Evolutionary conservation across 2,888 invertebrate species (phyloP).

Genomic region (Ceramica pisi): DNA sequence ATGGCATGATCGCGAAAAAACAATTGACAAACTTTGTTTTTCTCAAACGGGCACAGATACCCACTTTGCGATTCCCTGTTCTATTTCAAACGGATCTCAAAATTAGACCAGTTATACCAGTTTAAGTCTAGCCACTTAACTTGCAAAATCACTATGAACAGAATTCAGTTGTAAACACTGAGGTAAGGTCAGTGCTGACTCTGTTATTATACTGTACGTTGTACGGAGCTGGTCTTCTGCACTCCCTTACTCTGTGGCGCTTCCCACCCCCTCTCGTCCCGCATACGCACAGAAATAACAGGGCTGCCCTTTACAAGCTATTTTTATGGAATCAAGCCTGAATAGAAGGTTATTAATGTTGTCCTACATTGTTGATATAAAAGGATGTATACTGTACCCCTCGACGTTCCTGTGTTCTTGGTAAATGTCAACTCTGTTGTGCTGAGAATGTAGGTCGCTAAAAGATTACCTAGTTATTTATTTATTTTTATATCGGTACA

Average conservation of each 20-base stretch:
- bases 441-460: background rate
- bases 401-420: background rate
- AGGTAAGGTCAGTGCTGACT: too few relatives aligned
- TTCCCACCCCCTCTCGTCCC: background rate
- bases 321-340: constrained; percentile 47
- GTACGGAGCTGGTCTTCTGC: constrained; percentile 1
- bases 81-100: background rate
- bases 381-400: background rate
- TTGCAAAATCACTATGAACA: background rate
- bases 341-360: constrained; percentile 56
- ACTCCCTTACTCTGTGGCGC: background rate
- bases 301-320: constrained; percentile 43
- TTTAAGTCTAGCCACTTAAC: background rate
- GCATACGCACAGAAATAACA: constrained; percentile 35
- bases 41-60: background rate
- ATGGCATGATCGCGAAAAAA: background rate
- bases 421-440: constrained; percentile 30
- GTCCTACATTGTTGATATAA: constrained; percentile 15
- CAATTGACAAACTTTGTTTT: background rate
- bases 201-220: background rate
- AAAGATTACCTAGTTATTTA: constrained; percentile 3
- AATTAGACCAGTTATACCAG: background rate
- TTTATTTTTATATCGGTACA: background rate
- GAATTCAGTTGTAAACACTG: background rate
- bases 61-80: background rate